phyloP scores from a whole-genome alignment of 2,888 invertebrate species.

The Caenorhabditis angaria region DNA sequence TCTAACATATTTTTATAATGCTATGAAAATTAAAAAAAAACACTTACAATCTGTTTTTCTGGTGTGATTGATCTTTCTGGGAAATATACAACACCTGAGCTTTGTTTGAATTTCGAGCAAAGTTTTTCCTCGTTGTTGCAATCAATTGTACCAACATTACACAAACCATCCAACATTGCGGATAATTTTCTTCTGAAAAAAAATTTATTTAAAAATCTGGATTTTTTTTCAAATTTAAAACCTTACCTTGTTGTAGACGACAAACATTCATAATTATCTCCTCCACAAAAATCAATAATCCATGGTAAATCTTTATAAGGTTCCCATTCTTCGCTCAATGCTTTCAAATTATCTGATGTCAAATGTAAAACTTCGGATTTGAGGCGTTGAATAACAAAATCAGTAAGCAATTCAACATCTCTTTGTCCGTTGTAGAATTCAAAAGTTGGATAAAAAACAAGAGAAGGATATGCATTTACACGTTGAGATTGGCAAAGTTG shows the following conservation, averaged over 20 bases:
- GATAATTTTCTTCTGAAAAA: slow-evolving; percentile 76
- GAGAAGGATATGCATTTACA: slow-evolving; percentile 82
- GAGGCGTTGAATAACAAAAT: slow-evolving; percentile 79
- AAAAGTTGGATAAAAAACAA: slow-evolving; percentile 80
- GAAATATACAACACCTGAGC: slow-evolving; percentile 73
- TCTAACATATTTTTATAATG: slow-evolving; percentile 60
- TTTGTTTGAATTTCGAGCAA: slow-evolving; percentile 74
- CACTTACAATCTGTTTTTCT: slow-evolving; percentile 34
- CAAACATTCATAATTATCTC: slow-evolving; percentile 53
- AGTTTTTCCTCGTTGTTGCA: slow-evolving; percentile 74
- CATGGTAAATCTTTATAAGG: slow-evolving; percentile 74
- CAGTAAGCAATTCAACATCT: slow-evolving; percentile 77
- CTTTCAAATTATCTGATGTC: slow-evolving; percentile 55
- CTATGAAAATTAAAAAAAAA: slow-evolving; percentile 1
- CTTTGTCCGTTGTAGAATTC: slow-evolving; percentile 78
- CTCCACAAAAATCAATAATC: slow-evolving; percentile 77
- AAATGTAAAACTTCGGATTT: slow-evolving; percentile 68
- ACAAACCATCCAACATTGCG: slow-evolving; percentile 78
- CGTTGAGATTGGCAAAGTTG: slow-evolving; percentile 82
- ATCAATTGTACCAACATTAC: slow-evolving; percentile 76
- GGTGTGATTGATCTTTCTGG: slow-evolving; percentile 59
- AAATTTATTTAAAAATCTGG: background rate
- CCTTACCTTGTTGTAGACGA: slow-evolving; percentile 37
- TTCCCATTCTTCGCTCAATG: slow-evolving; percentile 50
- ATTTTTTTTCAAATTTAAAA: slow-evolving; percentile 6